phyloP scores from a whole-genome alignment of 64 coral and sea anemone species.

The Catalaphyllia jardinei region DNA sequence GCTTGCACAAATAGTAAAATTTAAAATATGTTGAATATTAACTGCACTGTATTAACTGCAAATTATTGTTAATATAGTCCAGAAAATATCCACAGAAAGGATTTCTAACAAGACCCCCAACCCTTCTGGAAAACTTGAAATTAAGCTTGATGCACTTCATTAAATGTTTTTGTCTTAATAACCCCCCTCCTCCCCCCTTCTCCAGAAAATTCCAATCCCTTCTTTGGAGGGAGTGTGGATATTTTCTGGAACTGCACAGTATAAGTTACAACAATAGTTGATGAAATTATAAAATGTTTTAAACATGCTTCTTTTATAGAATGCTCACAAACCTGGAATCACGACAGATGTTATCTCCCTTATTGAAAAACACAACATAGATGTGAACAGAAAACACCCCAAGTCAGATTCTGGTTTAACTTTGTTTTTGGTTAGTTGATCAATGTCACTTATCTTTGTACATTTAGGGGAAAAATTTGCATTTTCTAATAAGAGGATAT shows the following conservation, averaged over 20 bases:
- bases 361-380: constrained; percentile 47
- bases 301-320: constrained; percentile 13
- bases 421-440: constrained; percentile 54
- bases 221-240: too few species aligned
- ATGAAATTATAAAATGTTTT: not conserved
- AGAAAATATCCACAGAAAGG: not conserved
- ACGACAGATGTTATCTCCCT: constrained; percentile 34
- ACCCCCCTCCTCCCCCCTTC: too few species aligned
- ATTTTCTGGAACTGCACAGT: too few species aligned
- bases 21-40: not conserved
- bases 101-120: too few species aligned
- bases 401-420: constrained; percentile 57
- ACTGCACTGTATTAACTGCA: not conserved
- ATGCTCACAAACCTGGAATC: constrained; percentile 37
- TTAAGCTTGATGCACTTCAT: too few species aligned
- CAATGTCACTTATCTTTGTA: too few species aligned
- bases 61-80: not conserved
- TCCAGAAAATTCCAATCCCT: too few species aligned
- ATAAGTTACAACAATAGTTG: not conserved
- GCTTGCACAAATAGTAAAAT: not conserved
- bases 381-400: constrained; percentile 50
- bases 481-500: too few species aligned
- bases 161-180: too few species aligned
- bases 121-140: too few species aligned
- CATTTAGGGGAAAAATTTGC: too few species aligned